phyloP scores from a whole-genome alignment of 2,888 invertebrate genomes.

The Tethea ocularis region DNA sequence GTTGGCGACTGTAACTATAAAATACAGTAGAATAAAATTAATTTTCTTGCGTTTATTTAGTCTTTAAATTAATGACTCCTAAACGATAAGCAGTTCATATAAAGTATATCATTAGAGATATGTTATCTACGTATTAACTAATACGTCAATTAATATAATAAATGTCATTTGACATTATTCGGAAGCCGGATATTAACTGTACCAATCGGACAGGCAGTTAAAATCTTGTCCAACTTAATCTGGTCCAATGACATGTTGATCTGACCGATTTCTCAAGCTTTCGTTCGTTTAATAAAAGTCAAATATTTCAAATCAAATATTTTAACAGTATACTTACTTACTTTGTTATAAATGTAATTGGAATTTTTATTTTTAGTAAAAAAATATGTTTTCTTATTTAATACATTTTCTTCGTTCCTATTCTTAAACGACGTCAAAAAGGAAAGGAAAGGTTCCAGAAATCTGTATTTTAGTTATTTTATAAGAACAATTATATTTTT shows the following conservation, averaged over 20 bases:
- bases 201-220: conserved; percentile 1
- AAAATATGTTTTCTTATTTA: too few species aligned
- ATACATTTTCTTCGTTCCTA: too few species aligned
- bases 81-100: neutral
- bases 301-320: too few species aligned
- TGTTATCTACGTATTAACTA: neutral
- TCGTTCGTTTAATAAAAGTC: neutral
- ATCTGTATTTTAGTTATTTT: too few species aligned
- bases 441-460: too few species aligned
- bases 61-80: neutral
- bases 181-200: conserved; percentile 2
- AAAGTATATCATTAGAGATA: conserved; percentile 3
- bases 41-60: too few species aligned
- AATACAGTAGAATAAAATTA: too few species aligned
- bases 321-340: neutral
- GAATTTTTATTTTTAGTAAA: neutral
- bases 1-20: too few species aligned
- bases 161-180: neutral
- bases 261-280: conserved; percentile 5
- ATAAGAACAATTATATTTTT: too few species aligned
- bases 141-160: neutral
- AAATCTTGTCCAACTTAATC: neutral
- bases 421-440: too few species aligned
- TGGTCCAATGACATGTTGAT: neutral
- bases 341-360: neutral